phyloP scores from a whole-genome alignment of 2,888 invertebrate genomes.

The Lepas anatifera region DNA sequence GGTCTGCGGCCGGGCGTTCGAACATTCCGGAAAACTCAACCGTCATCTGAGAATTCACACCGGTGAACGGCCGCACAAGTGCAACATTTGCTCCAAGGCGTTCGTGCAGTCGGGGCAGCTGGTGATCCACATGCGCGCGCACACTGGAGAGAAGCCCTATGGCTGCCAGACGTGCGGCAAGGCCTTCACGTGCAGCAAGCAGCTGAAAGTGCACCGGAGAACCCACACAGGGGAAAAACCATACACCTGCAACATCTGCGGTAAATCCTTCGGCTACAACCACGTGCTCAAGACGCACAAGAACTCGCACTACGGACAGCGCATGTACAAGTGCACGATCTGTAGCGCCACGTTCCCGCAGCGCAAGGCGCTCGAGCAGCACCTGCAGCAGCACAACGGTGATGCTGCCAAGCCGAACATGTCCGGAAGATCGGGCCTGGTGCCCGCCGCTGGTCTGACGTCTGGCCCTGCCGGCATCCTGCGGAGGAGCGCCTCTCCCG shows the following conservation, averaged over 20 bases:
- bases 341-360: conserved; percentile 83
- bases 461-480: too few species aligned
- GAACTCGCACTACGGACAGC: conserved; percentile 81
- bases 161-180: conserved; percentile 70
- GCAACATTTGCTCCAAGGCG: conserved; percentile 73
- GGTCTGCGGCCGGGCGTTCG: conserved; percentile 76
- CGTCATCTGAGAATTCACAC: conserved; percentile 85
- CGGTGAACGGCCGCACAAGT: conserved; percentile 78
- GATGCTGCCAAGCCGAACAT: conserved; percentile 23
- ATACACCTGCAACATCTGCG: conserved; percentile 80
- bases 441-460: not conserved
- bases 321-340: conserved; percentile 82
- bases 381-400: conserved; percentile 65
- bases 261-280: conserved; percentile 81
- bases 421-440: not conserved
- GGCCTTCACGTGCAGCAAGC: conserved; percentile 84
- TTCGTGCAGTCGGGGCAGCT: conserved; percentile 84
- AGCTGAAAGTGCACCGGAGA: conserved; percentile 77
- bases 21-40: conserved; percentile 79
- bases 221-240: conserved; percentile 86
- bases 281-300: conserved; percentile 79
- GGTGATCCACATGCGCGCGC: conserved; percentile 80
- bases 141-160: conserved; percentile 58
- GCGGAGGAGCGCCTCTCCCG: not conserved
- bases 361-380: conserved; percentile 80